phyloP scores from a whole-genome alignment of 2,113 vertebrate species.

The Raphicerus campestris region DNA sequence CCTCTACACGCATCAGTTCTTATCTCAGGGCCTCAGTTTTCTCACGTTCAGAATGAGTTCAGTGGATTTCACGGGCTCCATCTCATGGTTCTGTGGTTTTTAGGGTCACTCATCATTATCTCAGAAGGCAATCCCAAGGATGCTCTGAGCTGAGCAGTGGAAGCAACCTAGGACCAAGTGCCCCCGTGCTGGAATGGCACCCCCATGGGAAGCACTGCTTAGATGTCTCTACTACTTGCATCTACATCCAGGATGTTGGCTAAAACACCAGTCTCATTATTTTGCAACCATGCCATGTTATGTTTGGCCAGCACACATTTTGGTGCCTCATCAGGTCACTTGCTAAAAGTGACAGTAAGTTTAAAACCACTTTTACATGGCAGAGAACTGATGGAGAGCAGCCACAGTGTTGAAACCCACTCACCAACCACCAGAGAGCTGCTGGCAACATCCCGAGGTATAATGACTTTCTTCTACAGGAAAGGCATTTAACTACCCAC shows the following conservation, averaged over 20 bases:
- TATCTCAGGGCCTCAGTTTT: neutral
- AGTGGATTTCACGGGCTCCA: neutral
- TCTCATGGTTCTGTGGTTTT: neutral
- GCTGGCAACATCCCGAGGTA: neutral
- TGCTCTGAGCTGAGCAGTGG: neutral
- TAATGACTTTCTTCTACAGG: neutral
- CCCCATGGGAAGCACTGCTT: neutral
- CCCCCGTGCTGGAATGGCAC: fast-evolving
- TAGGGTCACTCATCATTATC: neutral
- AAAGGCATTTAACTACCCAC: neutral
- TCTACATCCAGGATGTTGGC: neutral
- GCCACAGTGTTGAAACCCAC: neutral
- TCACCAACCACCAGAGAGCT: neutral
- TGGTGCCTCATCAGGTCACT: neutral
- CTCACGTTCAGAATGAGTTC: neutral
- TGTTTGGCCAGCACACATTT: neutral
- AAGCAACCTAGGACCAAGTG: neutral
- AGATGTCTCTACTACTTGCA: neutral
- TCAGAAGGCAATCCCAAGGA: neutral
- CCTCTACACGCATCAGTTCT: neutral
- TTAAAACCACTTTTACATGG: neutral
- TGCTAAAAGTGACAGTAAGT: constrained; percentile 2
- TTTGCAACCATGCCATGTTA: neutral
- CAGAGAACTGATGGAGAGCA: neutral
- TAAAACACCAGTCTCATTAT: neutral